phyloP scores from a whole-genome alignment of 2,797 vertebrate genomes.

The Danio tinwini region DNA sequence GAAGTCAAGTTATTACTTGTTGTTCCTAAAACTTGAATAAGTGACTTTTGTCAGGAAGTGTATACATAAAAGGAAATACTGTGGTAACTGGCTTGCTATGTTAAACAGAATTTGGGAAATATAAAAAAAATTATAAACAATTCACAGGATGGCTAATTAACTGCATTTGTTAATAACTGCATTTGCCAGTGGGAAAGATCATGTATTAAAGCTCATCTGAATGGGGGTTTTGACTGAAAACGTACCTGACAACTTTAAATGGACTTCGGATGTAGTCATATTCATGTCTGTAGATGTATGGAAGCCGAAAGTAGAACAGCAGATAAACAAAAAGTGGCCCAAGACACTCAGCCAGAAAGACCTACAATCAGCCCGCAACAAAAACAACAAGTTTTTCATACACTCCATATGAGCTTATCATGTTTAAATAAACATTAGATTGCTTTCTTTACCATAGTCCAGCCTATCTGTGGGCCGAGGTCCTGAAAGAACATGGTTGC shows the following conservation, averaged over 20 bases:
- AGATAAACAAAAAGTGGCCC: slow-evolving; percentile 78
- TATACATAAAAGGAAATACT: too few species aligned
- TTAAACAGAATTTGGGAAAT: too few species aligned
- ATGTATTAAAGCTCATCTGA: background rate
- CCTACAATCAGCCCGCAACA: slow-evolving; percentile 58
- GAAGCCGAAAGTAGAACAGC: slow-evolving; percentile 76
- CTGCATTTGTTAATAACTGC: too few species aligned
- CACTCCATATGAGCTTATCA: background rate
- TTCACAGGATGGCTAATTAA: too few species aligned
- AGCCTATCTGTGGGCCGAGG: slow-evolving; percentile 83
- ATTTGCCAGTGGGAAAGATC: too few species aligned
- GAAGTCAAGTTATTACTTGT: too few species aligned
- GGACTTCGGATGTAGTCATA: slow-evolving; percentile 71
- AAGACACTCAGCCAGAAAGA: slow-evolving; percentile 76
- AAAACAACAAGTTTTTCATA: background rate
- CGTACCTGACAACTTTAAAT: slow-evolving; percentile 66
- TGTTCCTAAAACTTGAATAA: too few species aligned
- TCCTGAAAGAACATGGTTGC: slow-evolving; percentile 84
- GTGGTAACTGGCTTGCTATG: too few species aligned
- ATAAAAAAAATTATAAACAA: too few species aligned
- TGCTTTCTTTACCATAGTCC: slow-evolving; percentile 79
- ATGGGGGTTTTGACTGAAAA: slow-evolving; percentile 5
- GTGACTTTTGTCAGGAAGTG: too few species aligned
- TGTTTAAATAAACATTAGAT: background rate
- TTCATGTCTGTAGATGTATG: slow-evolving; percentile 74